Conservation (phyloP, 2,113 vertebrate species). For the Cavia aperea region DNA sequence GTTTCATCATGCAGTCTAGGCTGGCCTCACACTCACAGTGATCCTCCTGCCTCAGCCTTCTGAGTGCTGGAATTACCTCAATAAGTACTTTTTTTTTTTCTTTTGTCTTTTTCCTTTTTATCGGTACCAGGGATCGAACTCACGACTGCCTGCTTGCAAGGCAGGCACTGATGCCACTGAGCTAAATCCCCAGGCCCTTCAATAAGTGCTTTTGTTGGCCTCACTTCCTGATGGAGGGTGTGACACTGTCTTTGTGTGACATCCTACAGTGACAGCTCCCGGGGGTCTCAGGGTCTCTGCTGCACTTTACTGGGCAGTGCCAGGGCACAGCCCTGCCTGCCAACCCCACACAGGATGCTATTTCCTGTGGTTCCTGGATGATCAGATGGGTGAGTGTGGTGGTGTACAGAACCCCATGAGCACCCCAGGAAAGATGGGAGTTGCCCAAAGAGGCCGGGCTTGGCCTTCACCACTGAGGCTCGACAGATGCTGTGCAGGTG, state of each 20-base stretch:
- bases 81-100: background rate
- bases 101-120: too few species aligned
- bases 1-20: background rate
- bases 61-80: background rate
- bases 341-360: background rate
- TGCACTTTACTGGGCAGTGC: accelerated
- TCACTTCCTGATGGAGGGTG: background rate
- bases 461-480: accelerated
- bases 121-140: too few species aligned
- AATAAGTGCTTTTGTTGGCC: accelerated
- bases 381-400: background rate
- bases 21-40: background rate
- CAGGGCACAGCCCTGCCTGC: background rate
- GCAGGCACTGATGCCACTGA: too few species aligned
- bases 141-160: too few species aligned
- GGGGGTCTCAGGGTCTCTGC: accelerated
- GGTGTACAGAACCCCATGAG: background rate
- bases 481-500: accelerated
- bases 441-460: accelerated
- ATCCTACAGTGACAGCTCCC: accelerated
- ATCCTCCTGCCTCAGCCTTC: background rate
- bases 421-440: accelerated
- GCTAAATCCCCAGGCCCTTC: too few species aligned
- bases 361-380: background rate
- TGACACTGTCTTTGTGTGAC: background rate